Evolutionary conservation across 2,888 invertebrate species (phyloP).

Genomic region (Drosophila prostipennis): DNA sequence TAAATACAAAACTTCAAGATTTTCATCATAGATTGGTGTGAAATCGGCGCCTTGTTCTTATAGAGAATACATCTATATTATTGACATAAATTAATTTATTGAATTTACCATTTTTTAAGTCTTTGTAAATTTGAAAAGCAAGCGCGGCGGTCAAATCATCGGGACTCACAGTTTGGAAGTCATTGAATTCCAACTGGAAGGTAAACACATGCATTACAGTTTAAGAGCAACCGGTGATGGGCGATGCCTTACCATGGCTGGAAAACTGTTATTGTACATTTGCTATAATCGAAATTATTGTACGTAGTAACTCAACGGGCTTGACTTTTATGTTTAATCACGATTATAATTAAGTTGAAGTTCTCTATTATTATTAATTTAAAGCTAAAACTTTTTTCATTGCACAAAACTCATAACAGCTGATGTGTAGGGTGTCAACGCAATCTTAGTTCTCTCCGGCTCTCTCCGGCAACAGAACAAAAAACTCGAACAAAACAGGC

Average conservation of each 20-base stretch:
- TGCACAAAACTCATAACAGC: neutral
- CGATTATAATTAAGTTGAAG: too few relatives aligned
- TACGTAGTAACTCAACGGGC: neutral
- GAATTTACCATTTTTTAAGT: conserved; percentile 85
- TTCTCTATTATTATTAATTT: too few relatives aligned
- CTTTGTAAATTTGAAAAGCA: conserved; percentile 85
- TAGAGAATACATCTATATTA: conserved; percentile 19
- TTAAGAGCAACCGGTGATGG: neutral
- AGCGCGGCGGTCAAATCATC: conserved; percentile 84
- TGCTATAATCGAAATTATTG: too few relatives aligned
- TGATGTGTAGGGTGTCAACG: neutral
- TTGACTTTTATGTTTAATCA: neutral
- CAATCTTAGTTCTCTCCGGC: neutral
- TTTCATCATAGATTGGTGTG: conserved; percentile 55
- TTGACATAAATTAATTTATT: neutral
- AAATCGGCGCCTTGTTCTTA: conserved; percentile 54
- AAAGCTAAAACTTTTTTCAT: neutral
- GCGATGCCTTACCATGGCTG: conserved; percentile 37
- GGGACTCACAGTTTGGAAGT: conserved; percentile 84
- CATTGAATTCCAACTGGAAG: conserved; percentile 33
- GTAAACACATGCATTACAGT: neutral
- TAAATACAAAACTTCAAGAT: conserved; percentile 65
- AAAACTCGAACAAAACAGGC: too few relatives aligned
- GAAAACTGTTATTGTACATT: neutral
- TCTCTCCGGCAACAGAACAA: too few relatives aligned